These are phyloP conservation scores for Ornithoptera priamus DNA, from an alignment of 2,888 invertebrate genomes.

Conservation along the genomic window DNA sequence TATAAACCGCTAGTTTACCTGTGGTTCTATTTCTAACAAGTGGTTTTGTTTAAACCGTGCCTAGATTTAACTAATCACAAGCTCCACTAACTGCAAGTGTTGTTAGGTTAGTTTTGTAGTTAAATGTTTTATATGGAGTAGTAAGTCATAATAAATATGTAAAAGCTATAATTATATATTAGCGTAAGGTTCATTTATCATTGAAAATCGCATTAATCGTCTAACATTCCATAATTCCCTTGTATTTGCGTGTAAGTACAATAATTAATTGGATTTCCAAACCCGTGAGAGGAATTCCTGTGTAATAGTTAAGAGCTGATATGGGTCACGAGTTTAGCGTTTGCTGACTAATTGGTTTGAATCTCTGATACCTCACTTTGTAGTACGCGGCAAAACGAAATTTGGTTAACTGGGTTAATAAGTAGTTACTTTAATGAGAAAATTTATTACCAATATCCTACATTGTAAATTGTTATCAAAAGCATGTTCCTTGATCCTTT, in stretches of 20 bases:
- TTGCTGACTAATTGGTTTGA: slow-evolving; percentile 17
- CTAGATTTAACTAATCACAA: too few species aligned
- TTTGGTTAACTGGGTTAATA: not conserved
- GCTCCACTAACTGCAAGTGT: too few species aligned
- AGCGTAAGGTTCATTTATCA: too few species aligned
- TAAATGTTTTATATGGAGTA: too few species aligned
- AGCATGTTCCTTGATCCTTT: too few species aligned
- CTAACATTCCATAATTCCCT: slow-evolving; percentile 8
- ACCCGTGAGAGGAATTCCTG: slow-evolving; percentile 23
- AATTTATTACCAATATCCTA: not conserved
- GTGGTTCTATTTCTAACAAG: too few species aligned
- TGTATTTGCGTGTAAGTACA: slow-evolving; percentile 12
- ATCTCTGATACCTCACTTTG: slow-evolving; percentile 8
- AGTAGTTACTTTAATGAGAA: not conserved
- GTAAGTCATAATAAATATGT: too few species aligned
- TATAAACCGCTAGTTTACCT: too few species aligned
- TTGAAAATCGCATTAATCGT: not conserved
- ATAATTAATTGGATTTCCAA: slow-evolving; percentile 29
- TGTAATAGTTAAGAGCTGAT: slow-evolving; percentile 23
- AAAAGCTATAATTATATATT: too few species aligned
- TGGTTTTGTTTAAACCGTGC: too few species aligned
- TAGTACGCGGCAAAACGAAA: not conserved
- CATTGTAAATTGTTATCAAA: too few species aligned
- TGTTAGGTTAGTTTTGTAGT: too few species aligned
- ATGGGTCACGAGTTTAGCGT: slow-evolving; percentile 18